Percentiles rank a stretch among this genome's conserved stretches.
Conservation (phyloP, 2,113 vertebrate species). For the Sander vitreus region DNA sequence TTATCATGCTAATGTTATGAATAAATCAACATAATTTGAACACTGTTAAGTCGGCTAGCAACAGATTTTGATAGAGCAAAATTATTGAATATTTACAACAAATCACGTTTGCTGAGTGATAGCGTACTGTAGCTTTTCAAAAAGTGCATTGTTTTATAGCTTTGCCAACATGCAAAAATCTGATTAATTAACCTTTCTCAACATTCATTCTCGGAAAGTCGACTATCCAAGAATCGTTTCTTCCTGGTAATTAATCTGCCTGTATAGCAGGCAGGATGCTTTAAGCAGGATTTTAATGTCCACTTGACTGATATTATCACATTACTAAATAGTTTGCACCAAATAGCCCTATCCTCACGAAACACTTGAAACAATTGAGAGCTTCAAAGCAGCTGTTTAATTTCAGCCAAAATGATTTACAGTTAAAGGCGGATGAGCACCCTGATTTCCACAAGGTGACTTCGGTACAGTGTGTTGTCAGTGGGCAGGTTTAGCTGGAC, state of each 20-base stretch:
- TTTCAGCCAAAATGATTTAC: background rate
- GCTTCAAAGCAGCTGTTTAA: constrained; percentile 25
- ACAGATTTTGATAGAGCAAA: constrained; percentile 47
- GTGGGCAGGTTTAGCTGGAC: constrained; percentile 75
- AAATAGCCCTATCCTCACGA: constrained; percentile 16
- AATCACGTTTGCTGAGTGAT: constrained; percentile 10
- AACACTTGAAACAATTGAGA: constrained; percentile 7
- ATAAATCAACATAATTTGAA: constrained; percentile 99
- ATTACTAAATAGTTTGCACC: constrained; percentile 20
- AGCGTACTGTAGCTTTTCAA: constrained; percentile 12
- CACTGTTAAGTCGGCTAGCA: constrained; percentile 90
- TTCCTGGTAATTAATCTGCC: constrained; percentile 21
- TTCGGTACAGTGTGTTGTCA: constrained; percentile 2
- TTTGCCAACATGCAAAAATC: constrained; percentile 12
- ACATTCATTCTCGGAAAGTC: constrained; percentile 33
- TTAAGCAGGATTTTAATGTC: constrained; percentile 35
- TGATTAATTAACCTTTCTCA: constrained; percentile 40
- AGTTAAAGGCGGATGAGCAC: constrained; percentile 1
- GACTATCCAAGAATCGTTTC: constrained; percentile 23
- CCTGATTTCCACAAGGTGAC: constrained; percentile 21
- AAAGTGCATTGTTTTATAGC: constrained; percentile 17
- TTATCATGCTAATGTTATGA: constrained; percentile 99
- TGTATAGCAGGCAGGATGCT: constrained; percentile 8
- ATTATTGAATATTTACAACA: constrained; percentile 15
- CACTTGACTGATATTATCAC: constrained; percentile 29